Evolutionary conservation across 2,113 vertebrate species (phyloP), one percentile per base, ranked within the genome.

Genomic region (Dicerorhinus sumatrensis): DNA sequence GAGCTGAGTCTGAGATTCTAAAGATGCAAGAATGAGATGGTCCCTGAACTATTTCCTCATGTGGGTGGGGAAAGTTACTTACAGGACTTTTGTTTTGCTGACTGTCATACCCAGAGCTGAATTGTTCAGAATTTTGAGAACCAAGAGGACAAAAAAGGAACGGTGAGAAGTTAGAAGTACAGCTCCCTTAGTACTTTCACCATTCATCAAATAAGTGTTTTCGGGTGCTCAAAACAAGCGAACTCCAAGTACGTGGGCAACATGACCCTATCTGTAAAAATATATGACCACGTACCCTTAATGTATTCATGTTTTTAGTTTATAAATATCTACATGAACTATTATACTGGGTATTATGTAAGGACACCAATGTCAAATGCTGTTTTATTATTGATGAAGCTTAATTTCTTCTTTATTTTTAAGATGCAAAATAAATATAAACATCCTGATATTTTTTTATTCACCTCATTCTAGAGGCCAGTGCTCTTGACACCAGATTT

Each of bases 321-420:
- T 91, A 67, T 17, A 93, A 84, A 91, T 83, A 62, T 81, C 70
- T 23, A 72, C 2, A 14, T 67, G 14, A 67, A 54, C 3, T 51
- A 9, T 72, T 76, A 58, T 3, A 42, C 17, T 63, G 46, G 18
- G n/a, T 87, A 39, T 60, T 63, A 67, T 48, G 4, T 56, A 17
- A 91, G 23, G 48, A 84, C 23, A 48, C 20, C 33, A 73, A 18
- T 63, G 21, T 82, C 77, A 91, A 81, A 62, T 69, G 63, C 9
- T 36, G 6, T 94, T 92, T 92, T 86, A n/a, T 94, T 91, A 48
- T 42, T 91, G 56, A 79, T 77, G 94, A 91, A 93, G 8, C 54
- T 77, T 73, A 82, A 58, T 85, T 84, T 92, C 23, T 63, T 75
- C 29, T 70, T 65, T 81, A 60, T 84, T 91, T 89, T 88, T 69